Conservation (phyloP, 2,888 invertebrate genomes). For the Lepidocyrtoides sp. region DNA sequence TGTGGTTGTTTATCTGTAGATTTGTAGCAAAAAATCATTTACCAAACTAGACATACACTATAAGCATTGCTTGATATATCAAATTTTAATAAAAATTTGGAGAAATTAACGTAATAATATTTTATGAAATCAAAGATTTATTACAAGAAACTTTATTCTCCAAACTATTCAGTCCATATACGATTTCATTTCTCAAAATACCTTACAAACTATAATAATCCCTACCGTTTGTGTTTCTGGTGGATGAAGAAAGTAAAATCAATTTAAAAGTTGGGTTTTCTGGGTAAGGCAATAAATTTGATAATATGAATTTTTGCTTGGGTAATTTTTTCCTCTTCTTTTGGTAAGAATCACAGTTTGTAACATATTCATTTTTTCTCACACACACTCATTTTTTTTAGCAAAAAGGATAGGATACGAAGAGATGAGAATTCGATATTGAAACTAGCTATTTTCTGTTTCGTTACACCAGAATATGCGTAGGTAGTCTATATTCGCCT, state of each 20-base stretch:
- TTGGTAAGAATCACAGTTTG: background rate
- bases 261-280: conserved; percentile 46
- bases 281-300: conserved; percentile 72
- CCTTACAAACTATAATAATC: background rate
- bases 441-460: conserved; percentile 69
- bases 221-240: background rate
- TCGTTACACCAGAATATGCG: conserved; percentile 53
- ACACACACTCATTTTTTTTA: no score
- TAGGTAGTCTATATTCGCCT: background rate
- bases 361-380: no score
- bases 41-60: no score
- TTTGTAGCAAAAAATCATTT: no score
- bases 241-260: conserved; percentile 35
- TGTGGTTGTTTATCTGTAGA: no score
- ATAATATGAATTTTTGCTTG: conserved; percentile 76
- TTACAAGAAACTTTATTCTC: no score
- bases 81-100: no score
- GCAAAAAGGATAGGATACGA: background rate
- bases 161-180: no score
- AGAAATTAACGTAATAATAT: no score
- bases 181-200: background rate
- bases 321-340: conserved; percentile 51
- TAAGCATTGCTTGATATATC: no score
- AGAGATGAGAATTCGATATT: conserved; percentile 48
- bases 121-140: no score